Evolutionary conservation across 2,113 vertebrate genomes (phyloP), one percentile per base, ranked within the genome.

Genomic region (Drymodes brunneopygia): DNA sequence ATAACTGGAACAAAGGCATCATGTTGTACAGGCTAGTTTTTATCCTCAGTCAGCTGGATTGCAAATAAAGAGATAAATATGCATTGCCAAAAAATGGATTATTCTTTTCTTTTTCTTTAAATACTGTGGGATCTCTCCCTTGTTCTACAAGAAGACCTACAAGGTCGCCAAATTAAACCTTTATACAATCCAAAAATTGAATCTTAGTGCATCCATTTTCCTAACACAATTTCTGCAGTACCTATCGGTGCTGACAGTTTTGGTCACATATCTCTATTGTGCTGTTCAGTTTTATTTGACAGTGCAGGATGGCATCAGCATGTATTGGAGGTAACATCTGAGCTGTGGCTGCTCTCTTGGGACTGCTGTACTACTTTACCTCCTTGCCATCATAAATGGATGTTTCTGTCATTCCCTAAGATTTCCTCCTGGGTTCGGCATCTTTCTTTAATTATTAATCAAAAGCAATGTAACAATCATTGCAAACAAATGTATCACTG

Each of bases 221-320:
- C 97, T 98, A 98, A 98, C 97, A 96, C 96, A 96, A 98, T 98
- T 98, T 98, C 97, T 96, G 60, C 96, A 95, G 91, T 89, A 42
- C 98, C 97, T 97, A 98, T 98, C 94, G 97, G 97, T 98, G 96
- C 97, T 98, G 98, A 98, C 98, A 98, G 97, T 98, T 97, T 97
- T 95, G 93, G 96, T 97, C 83, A 93, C 66, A 75, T 92, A 88
- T 97, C 96, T 97, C 96, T 97, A 95, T 97, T 94, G 96, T 97
- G 97, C 98, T 98, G 98, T 98, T 98, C 98, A 97, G 96, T 98
- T 98, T 97, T 98, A 98, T 98, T 98, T 98, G 98, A 97, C 97
- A 94, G 69, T 95, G 95, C 67, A 45, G 97, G 98, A 98, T 86
- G 73, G 98, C 98, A 98, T 98, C 98, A 98, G 97, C 94, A 24